Percentiles rank a stretch among this genome's conserved stretches.
Conservation (phyloP, 2,113 vertebrate genomes). For the Platysternon megacephalum region DNA sequence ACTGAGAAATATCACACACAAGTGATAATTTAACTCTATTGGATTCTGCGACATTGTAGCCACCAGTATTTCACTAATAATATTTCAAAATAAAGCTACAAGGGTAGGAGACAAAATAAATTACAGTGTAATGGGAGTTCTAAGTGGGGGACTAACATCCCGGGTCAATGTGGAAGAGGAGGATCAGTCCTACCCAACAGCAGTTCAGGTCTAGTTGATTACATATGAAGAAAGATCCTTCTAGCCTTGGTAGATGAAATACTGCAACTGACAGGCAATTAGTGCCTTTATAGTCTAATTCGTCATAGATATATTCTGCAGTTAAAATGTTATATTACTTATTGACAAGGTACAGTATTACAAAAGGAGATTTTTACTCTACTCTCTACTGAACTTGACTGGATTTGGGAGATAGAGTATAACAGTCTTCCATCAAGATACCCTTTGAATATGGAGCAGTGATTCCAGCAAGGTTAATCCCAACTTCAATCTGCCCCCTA, state of each 20-base stretch:
- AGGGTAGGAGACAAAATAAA: not conserved
- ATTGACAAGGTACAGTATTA: not conserved
- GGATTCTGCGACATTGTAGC: constrained; percentile 42
- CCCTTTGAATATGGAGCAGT: not conserved
- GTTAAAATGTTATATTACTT: not conserved
- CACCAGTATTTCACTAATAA: constrained; percentile 33
- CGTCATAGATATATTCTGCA: not conserved
- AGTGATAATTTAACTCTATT: constrained; percentile 58
- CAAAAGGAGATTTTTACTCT: not conserved
- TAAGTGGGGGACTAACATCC: not conserved
- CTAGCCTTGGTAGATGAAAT: not conserved
- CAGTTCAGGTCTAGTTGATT: not conserved
- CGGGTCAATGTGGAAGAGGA: not conserved
- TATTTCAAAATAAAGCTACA: constrained; percentile 55
- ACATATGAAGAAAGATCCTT: not conserved
- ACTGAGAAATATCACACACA: constrained; percentile 54
- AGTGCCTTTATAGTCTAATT: not conserved
- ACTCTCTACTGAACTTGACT: not conserved
- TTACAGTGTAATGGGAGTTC: not conserved
- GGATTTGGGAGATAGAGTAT: not conserved
- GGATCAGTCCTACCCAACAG: not conserved
- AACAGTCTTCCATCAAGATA: not conserved
- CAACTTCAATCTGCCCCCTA: fast-evolving
- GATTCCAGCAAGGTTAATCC: not conserved
- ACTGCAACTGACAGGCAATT: not conserved